phyloP scores from a whole-genome alignment of 2,888 invertebrate genomes.

The Pyrgus malvae region DNA sequence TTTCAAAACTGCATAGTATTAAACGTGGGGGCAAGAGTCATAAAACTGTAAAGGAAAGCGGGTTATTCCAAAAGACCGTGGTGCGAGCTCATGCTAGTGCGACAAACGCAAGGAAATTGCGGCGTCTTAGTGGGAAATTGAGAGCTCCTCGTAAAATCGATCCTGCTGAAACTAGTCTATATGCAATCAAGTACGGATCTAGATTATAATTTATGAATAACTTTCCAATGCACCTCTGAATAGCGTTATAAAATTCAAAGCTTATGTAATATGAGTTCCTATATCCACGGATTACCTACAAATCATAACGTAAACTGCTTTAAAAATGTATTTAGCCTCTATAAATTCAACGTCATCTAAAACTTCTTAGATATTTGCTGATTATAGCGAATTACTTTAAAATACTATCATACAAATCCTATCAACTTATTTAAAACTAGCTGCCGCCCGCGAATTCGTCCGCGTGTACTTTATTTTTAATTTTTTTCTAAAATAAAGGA shows the following conservation, averaged over 20 bases:
- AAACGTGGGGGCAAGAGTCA: slow-evolving; percentile 5
- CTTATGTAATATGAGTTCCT: slow-evolving; percentile 4
- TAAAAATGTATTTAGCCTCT: background rate
- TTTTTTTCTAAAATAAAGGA: no score
- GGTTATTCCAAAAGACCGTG: slow-evolving; percentile 17
- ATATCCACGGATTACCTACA: background rate
- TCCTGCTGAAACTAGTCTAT: slow-evolving; percentile 39
- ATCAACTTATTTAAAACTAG: no score
- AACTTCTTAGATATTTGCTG: no score
- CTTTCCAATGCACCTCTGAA: slow-evolving; percentile 33
- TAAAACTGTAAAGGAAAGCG: slow-evolving; percentile 14
- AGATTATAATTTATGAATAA: slow-evolving; percentile 39
- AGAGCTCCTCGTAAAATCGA: slow-evolving; percentile 62
- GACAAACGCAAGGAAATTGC: slow-evolving; percentile 74
- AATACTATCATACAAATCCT: no score
- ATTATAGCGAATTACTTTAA: no score
- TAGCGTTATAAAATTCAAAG: slow-evolving; percentile 17
- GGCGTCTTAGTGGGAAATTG: slow-evolving; percentile 64
- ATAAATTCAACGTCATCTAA: no score
- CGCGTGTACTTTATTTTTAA: no score
- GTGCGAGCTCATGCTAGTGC: slow-evolving; percentile 39
- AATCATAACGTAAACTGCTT: no score
- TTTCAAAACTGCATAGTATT: slow-evolving; percentile 14
- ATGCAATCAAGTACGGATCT: slow-evolving; percentile 37
- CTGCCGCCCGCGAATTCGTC: no score